A percentile compares a stretch with the other conserved stretches of the same genome.
phyloP scores from a whole-genome alignment of 2,113 vertebrate genomes.

The Bucco capensis region DNA sequence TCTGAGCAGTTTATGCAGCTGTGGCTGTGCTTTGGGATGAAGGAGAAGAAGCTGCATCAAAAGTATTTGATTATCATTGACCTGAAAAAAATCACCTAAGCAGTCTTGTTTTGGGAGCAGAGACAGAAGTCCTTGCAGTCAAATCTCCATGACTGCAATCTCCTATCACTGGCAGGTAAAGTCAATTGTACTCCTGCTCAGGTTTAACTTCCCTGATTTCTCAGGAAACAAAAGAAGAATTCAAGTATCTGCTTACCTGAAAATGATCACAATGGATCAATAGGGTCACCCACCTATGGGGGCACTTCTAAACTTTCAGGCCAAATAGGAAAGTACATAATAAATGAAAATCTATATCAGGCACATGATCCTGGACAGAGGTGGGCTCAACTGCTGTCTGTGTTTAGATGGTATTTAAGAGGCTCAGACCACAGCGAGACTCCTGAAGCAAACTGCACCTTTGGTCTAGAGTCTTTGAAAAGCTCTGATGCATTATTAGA shows the following conservation, averaged over 20 bases:
- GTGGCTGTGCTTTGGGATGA: not conserved
- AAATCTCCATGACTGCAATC: not conserved
- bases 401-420: not conserved
- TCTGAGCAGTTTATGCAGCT: not conserved
- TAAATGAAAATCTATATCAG: not conserved
- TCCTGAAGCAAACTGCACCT: not conserved
- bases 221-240: not conserved
- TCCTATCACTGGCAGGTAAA: not conserved
- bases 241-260: not conserved
- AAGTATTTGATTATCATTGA: not conserved
- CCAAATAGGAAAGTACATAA: not conserved
- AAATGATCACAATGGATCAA: not conserved
- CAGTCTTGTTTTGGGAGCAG: not conserved
- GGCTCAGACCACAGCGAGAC: not conserved
- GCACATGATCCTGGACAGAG: not conserved
- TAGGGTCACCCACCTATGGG: not conserved
- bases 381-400: not conserved
- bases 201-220: not conserved
- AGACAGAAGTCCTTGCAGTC: not conserved
- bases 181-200: not conserved
- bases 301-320: not conserved
- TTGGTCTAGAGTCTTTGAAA: not conserved
- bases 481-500: not conserved
- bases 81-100: not conserved
- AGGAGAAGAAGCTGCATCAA: not conserved